Conservation (phyloP, 2,888 invertebrate genomes). For the Pyralis farinalis region DNA sequence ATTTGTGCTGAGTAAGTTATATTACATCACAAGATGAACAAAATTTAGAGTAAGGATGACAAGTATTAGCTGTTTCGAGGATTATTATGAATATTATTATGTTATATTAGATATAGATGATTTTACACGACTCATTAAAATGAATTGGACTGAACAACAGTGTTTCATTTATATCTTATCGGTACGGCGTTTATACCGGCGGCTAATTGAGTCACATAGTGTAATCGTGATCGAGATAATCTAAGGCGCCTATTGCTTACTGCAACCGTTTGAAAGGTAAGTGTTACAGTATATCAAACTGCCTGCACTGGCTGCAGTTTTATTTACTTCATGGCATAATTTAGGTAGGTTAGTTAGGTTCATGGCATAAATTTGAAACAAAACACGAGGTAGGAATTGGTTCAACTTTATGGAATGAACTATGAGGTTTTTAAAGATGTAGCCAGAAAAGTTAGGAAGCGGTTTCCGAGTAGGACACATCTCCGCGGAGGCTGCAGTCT, state of each 20-base stretch:
- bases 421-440: too few relatives aligned
- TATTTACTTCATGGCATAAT: too few relatives aligned
- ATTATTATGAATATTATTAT: conserved; percentile 1
- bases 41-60: conserved; percentile 1
- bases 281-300: not conserved
- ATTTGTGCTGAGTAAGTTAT: not conserved
- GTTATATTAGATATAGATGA: too few relatives aligned
- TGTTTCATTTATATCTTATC: conserved; percentile 20
- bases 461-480: conserved; percentile 38
- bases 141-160: conserved; percentile 25
- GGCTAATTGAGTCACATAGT: not conserved
- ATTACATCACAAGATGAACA: not conserved
- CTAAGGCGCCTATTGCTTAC: not conserved
- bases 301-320: too few relatives aligned
- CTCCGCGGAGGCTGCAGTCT: conserved; percentile 27
- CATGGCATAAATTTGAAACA: too few relatives aligned
- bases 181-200: not conserved
- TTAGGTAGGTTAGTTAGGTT: too few relatives aligned
- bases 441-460: conserved; percentile 31
- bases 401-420: too few relatives aligned
- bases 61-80: conserved; percentile 2
- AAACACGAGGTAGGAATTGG: too few relatives aligned
- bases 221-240: conserved; percentile 4
- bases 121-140: conserved; percentile 23
- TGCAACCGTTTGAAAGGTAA: not conserved